A percentile compares a stretch with the other conserved stretches of the same genome.
Evolutionary conservation across 2,888 invertebrate species (phyloP).

Genomic region (Caenorhabditis panamensis): DNA sequence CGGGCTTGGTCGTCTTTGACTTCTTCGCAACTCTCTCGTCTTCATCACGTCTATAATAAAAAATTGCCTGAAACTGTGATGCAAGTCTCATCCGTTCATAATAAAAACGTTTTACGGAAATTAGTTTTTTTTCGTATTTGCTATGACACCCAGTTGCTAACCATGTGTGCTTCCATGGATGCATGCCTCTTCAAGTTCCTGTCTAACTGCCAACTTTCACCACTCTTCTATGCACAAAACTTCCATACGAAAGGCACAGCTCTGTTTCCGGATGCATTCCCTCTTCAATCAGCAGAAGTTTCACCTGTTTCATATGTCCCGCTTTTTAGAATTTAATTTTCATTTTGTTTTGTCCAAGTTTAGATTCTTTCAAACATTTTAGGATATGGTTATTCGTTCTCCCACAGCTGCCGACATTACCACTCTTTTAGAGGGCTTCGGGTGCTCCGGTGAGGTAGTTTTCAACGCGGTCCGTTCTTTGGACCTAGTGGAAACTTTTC

Average conservation of each 20-base stretch:
- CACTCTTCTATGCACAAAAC: too few relatives aligned
- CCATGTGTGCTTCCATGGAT: not conserved
- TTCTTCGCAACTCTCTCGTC: not conserved
- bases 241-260: too few relatives aligned
- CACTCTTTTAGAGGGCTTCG: conserved; percentile 1
- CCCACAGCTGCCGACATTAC: conserved; percentile 2
- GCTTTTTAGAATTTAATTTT: not conserved
- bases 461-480: not conserved
- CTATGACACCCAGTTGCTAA: not conserved
- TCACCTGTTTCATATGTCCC: too few relatives aligned
- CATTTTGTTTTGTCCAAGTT: not conserved
- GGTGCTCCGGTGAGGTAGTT: conserved; percentile 13
- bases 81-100: not conserved
- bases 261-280: not conserved
- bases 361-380: not conserved
- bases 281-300: too few relatives aligned
- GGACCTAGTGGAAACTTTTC: not conserved
- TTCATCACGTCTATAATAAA: not conserved
- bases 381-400: conserved; percentile 9
- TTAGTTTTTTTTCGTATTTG: not conserved
- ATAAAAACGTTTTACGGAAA: not conserved
- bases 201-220: too few relatives aligned
- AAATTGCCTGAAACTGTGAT: not conserved
- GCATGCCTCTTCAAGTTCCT: not conserved
- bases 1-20: not conserved